Percentiles rank a stretch among this genome's conserved stretches.
Evolutionary conservation across 1,140 invertebrate genomes (phyloP).

Genomic region (Prorops nasuta): DNA sequence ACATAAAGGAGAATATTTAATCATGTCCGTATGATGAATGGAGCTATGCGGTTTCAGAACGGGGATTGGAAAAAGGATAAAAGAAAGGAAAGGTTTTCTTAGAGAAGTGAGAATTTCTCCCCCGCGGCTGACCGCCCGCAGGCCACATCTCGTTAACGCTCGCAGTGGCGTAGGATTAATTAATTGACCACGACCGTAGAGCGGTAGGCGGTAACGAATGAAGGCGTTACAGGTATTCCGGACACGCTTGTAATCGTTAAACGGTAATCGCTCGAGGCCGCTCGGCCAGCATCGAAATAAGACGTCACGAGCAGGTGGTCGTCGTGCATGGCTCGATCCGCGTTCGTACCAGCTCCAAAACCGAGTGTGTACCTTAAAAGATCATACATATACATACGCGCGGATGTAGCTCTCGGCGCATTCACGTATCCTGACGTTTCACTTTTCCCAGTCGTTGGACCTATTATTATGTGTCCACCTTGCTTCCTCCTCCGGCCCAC

Average conservation of each 20-base stretch:
- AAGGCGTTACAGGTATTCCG: constrained; percentile 31
- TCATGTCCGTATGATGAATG: too few relatives aligned
- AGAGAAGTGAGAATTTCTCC: too few relatives aligned
- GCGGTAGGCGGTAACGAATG: constrained; percentile 34
- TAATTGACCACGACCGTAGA: constrained; percentile 18
- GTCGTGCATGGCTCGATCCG: not conserved
- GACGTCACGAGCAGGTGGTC: constrained; percentile 41
- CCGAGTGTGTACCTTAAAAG: too few relatives aligned
- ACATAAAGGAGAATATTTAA: not conserved
- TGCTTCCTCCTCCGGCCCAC: constrained; percentile 8
- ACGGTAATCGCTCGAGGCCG: constrained; percentile 24
- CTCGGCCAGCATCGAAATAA: constrained; percentile 26
- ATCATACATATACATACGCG: too few relatives aligned
- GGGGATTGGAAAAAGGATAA: too few relatives aligned
- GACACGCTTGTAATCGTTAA: constrained; percentile 32
- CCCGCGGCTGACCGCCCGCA: not conserved
- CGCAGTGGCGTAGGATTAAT: constrained; percentile 25
- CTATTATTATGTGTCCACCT: constrained; percentile 24
- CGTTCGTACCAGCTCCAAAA: too few relatives aligned
- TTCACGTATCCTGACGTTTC: constrained; percentile 30
- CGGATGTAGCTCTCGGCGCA: too few relatives aligned
- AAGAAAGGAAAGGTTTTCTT: too few relatives aligned
- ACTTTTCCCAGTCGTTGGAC: constrained; percentile 34
- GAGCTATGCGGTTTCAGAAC: too few relatives aligned
- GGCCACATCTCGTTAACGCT: constrained; percentile 23